phyloP scores from a whole-genome alignment of 2,113 vertebrate genomes.

The Cyanoliseus patagonus region DNA sequence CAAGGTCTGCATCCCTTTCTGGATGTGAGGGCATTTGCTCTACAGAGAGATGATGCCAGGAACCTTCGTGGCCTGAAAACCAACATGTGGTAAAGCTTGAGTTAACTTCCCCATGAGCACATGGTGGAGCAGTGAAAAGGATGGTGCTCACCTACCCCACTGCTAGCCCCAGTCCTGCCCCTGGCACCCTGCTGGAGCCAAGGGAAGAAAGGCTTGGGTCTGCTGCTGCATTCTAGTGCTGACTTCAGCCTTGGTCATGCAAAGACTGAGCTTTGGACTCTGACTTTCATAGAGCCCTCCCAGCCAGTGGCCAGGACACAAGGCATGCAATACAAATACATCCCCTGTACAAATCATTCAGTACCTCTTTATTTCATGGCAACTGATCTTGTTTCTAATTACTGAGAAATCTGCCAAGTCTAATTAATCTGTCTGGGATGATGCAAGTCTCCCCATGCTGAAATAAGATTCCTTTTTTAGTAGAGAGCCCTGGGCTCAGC shows the following conservation, averaged over 20 bases:
- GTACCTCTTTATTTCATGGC: neutral
- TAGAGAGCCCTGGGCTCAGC: neutral
- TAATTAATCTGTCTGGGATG: constrained; percentile 22
- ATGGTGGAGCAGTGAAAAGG: neutral
- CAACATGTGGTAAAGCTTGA: neutral
- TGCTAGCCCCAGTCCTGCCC: rapidly evolving
- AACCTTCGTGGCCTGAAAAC: neutral
- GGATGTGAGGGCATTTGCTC: neutral
- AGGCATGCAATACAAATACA: neutral
- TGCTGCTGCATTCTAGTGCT: neutral
- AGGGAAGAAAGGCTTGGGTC: neutral
- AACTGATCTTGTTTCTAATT: neutral
- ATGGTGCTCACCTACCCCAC: neutral
- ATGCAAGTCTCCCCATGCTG: neutral
- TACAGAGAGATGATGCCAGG: neutral
- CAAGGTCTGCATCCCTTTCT: neutral
- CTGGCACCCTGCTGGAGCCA: neutral
- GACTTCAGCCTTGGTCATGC: neutral
- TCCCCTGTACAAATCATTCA: neutral
- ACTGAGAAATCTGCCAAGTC: neutral
- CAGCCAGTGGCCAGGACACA: neutral
- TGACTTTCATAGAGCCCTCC: neutral
- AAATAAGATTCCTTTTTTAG: neutral
- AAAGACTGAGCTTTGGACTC: neutral
- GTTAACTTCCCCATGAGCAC: neutral